Evolutionary conservation across 2,888 invertebrate species (phyloP).

Genomic region (Xanthia icteritia): DNA sequence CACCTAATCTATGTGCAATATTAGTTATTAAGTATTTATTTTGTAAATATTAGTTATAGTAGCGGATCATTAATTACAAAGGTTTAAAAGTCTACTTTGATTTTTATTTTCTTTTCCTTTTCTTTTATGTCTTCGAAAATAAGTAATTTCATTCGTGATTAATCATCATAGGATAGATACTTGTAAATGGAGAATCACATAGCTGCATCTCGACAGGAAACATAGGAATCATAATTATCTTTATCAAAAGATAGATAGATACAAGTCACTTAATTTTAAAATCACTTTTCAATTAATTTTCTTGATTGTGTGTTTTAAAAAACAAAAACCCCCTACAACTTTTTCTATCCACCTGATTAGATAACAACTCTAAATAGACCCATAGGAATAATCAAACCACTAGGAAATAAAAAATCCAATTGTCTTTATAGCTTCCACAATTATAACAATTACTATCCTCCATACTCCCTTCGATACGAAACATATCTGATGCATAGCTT

Average conservation of each 20-base stretch:
- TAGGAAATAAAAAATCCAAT: slow-evolving; percentile 56
- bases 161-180: background rate
- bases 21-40: slow-evolving; percentile 86
- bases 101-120: slow-evolving; percentile 54
- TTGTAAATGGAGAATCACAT: background rate
- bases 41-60: slow-evolving; percentile 85
- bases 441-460: slow-evolving; percentile 60
- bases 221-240: no score
- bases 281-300: background rate
- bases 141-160: background rate
- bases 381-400: slow-evolving; percentile 19
- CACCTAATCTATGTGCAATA: slow-evolving; percentile 87
- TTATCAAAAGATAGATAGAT: background rate
- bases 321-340: background rate
- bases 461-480: slow-evolving; percentile 62
- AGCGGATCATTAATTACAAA: slow-evolving; percentile 78
- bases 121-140: background rate
- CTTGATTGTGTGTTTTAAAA: background rate
- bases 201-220: background rate
- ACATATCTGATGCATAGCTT: slow-evolving; percentile 69
- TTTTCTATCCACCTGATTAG: background rate
- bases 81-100: slow-evolving; percentile 67
- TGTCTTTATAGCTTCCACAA: slow-evolving; percentile 57
- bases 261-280: background rate
- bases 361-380: background rate